Base-by-base conservation (phyloP, 2,888 invertebrate genomes). In the Azorinus chamasolen region DNA sequence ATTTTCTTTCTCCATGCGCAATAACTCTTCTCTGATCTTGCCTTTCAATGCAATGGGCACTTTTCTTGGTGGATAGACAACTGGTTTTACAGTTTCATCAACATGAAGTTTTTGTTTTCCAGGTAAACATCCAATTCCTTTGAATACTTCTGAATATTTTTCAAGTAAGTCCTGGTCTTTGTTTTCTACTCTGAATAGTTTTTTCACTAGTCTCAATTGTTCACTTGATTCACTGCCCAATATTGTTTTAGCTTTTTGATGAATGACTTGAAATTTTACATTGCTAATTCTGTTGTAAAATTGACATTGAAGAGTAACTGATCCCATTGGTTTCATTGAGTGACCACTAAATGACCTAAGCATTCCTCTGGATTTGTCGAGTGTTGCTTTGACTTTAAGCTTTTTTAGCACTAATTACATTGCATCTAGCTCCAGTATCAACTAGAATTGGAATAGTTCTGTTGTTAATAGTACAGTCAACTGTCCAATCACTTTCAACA, bases 21-120 rank as follows among this genome's bases (percentile, higher is more conserved):
- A 69, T 24, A 8, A 83, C 55, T 68, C 77, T 24, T 73, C 69
- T 22, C 61, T 62, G 10, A 83, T 39, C 50, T 64, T 69, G 8
- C 64, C 68, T 39, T 57, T 55, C 5, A 84, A 39, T 4, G 73
- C 55, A 48, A 70, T 32, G 39, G 74, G 79, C 25, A 71, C 41
- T 25, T 63, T 75, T 22, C 76, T 51, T 3, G 65, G 64, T 27
- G 72, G 51, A 37, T 79, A 66, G n/a, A 79, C 66, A 10, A 71
- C 71, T 39, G 75, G 79, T 39, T 51, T 22, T 5, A 76, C 59
- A 2, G 20, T 37, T 20, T 37, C 22, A 37, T 72, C 70, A n/a
- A 70, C 22, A 12, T 51, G 55, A 10, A 71, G 66, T 3, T 20
- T 27, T 55, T 62, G 25, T 20, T 51, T 39, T 14, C 75, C 69